Base-by-base conservation (phyloP, 2,113 vertebrate species). In the Hylia prasina region DNA sequence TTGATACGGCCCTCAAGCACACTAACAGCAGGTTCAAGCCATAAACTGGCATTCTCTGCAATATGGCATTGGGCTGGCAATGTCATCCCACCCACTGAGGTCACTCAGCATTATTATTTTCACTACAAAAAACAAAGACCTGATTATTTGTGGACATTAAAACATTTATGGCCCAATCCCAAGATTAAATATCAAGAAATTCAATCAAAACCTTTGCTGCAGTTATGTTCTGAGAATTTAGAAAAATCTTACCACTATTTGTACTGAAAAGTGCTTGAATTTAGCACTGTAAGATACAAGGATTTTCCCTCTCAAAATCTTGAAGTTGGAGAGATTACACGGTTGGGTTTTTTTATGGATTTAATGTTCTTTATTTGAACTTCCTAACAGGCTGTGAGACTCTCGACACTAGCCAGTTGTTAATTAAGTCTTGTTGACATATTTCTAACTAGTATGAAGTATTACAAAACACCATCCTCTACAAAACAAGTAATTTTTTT, bases 341-440 rank as follows among this genome's bases (percentile, higher is more conserved):
- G 1, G 22, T 7, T 3, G 15, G 25, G 19, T 0, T 0, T 45
- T 27, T 63, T 53, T 15, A 82, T 22, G 13, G 58, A 72, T 92
- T 88, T 90, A 51, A 75, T 48, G 22, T 73, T 94, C 77, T 83
- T 82, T 80, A 76, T n/a, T 81, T 93, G 58, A 88, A 92, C 72
- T 95, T 94, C 78, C 63, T 80, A 89, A 78, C 7, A 92, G 76
- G 47, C 64, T 77, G 58, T 9, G 24, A 82, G 64, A 93, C 19
- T 77, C 88, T 16, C 18, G 2, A 94, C 81, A 81, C 27, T 56
- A 94, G 68, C 33, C 47, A 78, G 63, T 87, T 90, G 71, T 82
- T 96, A 95, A 95, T 95, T 97, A 96, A 90, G 71, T 93, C 91
- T 92, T 81, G 89, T 63, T 94, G 93, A 96, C 60, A 86, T 89